Conservation (phyloP, 2,113 vertebrate species). For the Colossoma macropomum region DNA sequence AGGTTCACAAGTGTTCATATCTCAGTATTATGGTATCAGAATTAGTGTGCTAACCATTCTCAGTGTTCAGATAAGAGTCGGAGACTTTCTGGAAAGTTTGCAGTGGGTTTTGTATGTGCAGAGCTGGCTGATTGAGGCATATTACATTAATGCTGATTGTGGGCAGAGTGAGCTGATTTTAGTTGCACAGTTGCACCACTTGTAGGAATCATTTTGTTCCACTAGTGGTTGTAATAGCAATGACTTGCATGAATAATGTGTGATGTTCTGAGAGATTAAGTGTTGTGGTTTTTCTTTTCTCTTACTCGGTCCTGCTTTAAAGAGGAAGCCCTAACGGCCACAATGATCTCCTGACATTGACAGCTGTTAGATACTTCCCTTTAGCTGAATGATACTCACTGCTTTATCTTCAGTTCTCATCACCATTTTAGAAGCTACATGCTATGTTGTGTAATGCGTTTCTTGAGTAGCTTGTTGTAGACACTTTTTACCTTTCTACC, state of each 20-base stretch:
- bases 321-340: slow-evolving; percentile 25
- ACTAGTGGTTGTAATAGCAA: background rate
- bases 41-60: background rate
- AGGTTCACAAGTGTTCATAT: background rate
- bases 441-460: background rate
- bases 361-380: slow-evolving; percentile 26
- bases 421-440: background rate
- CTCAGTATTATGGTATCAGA: background rate
- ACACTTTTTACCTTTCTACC: background rate
- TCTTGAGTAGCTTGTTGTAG: background rate
- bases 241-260: slow-evolving; percentile 7
- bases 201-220: background rate
- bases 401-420: background rate
- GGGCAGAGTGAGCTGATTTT: background rate
- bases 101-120: background rate
- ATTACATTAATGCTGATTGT: background rate
- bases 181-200: background rate
- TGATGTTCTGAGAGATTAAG: background rate
- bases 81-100: background rate
- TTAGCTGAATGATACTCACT: background rate
- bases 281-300: slow-evolving; percentile 15
- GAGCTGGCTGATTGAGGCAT: background rate
- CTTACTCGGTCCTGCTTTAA: background rate
- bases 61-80: background rate
- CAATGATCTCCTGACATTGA: background rate